Base-by-base conservation (phyloP, 2,797 vertebrate species). In the Pangasius mekongensis region DNA sequence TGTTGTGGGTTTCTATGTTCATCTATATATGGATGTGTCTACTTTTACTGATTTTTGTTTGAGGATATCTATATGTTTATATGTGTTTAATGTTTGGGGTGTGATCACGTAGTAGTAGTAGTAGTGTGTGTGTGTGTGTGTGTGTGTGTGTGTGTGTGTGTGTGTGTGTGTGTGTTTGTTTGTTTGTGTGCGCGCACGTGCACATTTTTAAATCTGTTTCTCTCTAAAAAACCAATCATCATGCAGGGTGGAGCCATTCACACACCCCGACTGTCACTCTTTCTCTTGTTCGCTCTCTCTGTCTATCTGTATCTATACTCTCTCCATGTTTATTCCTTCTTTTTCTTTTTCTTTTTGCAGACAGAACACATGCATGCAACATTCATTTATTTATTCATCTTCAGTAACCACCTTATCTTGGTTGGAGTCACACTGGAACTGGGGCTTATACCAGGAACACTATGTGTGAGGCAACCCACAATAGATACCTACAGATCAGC, bases 71-170 rank as follows among this genome's bases (percentile, higher is more conserved):
- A 58, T 87, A 83, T 86, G 47, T 69, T 33, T 33, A 85, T 78
- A 71, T 76, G 49, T 83, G 80, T 90, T 43, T 82, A 83, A 66
- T 83, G 81, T 54, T 85, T 77, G 86, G 73, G 88, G 58, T 90
- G 54, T 78, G 64, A 60, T 43, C 64, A 49, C 66, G 8, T 67
- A 86, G 30, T 80, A 47, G 64, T 52, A 39, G 8, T 67, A 86
- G 30, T 80, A 47, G 64, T 52, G 49, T 86, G 80, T 56, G n/a
- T 87, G 62, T 81, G 84, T 83, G 85, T 82, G 33, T 73, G 64
- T 52, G 58, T 86, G 80, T 56, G n/a, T 86, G 62, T 81, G 84
- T 83, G 85, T 82, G 85, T 85, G 80, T 91, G 86, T 58, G 83
- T 87, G 62, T 81, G 84, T 62, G 52, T 47, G 62, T 83, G 81